phyloP scores from a whole-genome alignment of 2,888 invertebrate genomes.

The Troilus luridus region DNA sequence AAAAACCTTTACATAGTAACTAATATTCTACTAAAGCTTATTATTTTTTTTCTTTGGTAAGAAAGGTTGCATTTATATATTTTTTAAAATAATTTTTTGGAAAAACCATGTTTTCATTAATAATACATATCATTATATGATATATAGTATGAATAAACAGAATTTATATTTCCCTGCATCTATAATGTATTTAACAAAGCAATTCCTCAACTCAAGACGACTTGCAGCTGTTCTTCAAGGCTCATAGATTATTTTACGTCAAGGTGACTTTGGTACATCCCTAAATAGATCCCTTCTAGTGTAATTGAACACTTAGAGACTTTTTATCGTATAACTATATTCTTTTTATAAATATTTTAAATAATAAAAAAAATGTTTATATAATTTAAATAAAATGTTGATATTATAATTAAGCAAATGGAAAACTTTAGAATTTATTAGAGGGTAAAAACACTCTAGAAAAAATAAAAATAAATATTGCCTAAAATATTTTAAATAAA shows the following conservation, averaged over 20 bases:
- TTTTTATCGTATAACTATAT: not conserved
- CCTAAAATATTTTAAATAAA: too few species aligned
- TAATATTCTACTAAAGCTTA: too few species aligned
- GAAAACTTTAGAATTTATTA: too few species aligned
- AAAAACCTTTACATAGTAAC: too few species aligned
- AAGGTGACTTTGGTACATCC: conserved; percentile 29
- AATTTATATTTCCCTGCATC: not conserved
- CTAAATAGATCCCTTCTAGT: not conserved
- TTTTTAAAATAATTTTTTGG: not conserved
- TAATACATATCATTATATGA: not conserved
- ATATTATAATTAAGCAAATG: too few species aligned
- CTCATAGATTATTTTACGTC: not conserved
- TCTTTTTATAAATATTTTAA: too few species aligned
- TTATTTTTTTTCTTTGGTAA: too few species aligned
- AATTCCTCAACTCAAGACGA: not conserved
- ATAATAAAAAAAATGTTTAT: too few species aligned
- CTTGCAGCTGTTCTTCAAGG: not conserved
- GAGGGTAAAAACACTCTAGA: too few species aligned
- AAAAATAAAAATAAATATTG: too few species aligned
- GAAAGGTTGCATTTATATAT: too few species aligned
- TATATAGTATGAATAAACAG: not conserved
- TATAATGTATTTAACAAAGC: not conserved
- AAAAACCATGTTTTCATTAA: not conserved
- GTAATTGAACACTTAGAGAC: not conserved
- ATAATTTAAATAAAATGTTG: too few species aligned